phyloP scores from a whole-genome alignment of 2,797 vertebrate species.

The Chaetodon trifasciatus region DNA sequence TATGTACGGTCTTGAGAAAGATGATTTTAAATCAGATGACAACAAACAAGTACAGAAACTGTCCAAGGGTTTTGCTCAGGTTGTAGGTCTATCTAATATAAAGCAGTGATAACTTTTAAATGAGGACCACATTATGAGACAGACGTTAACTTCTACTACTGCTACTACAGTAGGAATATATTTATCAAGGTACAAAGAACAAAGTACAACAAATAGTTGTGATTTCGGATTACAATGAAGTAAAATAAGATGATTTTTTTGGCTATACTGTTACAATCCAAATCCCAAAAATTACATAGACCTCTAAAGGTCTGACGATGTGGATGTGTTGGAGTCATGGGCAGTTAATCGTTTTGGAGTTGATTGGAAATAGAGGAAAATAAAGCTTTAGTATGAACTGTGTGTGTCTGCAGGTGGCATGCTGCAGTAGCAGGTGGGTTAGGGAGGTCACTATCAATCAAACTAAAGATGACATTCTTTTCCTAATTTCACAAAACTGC shows the following conservation, averaged over 20 bases:
- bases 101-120: conserved; percentile 4
- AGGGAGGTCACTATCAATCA: neutral
- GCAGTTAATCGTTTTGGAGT: neutral
- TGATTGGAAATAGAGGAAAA: neutral
- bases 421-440: neutral
- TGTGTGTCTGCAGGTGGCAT: conserved; percentile 24
- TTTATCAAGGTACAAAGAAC: neutral
- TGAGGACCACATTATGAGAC: neutral
- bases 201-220: conserved; percentile 1
- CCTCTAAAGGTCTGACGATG: neutral
- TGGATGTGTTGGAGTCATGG: neutral
- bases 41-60: neutral
- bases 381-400: neutral
- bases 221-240: neutral
- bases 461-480: neutral
- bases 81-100: neutral
- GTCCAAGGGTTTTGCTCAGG: neutral
- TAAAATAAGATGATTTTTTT: neutral
- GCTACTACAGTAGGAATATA: neutral
- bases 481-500: conserved; percentile 12
- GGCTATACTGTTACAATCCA: neutral
- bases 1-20: neutral
- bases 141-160: neutral
- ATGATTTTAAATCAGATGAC: neutral
- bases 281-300: neutral